Evolutionary conservation across 2,888 invertebrate genomes (phyloP).

Genomic region (Acleris literana): DNA sequence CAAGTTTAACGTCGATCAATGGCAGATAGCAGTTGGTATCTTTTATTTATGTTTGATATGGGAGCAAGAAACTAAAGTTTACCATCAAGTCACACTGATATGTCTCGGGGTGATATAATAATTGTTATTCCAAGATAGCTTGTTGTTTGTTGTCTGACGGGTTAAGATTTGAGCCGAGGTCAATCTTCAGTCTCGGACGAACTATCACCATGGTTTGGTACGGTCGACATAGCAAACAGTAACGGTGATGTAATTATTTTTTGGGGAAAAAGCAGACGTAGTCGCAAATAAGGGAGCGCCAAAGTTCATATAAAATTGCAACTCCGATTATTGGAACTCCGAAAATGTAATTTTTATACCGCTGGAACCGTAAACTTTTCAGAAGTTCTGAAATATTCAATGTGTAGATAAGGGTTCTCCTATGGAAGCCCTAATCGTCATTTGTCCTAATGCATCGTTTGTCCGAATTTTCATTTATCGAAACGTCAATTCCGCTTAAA

Average conservation of each 20-base stretch:
- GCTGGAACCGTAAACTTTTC: no score
- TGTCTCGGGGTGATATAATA: constrained; percentile 19
- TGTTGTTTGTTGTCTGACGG: constrained; percentile 27
- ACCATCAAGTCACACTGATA: constrained; percentile 16
- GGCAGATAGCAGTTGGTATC: constrained; percentile 24
- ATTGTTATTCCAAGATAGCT: constrained; percentile 20
- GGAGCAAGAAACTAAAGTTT: not conserved
- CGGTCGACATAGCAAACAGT: constrained; percentile 11
- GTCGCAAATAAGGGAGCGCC: no score
- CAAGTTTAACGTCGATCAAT: constrained; percentile 9
- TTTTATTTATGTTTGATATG: constrained; percentile 11
- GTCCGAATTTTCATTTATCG: no score
- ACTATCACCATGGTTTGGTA: constrained; percentile 22
- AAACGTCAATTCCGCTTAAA: no score
- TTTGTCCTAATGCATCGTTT: no score
- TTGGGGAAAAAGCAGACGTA: not conserved
- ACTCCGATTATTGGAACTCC: no score
- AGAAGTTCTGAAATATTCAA: no score
- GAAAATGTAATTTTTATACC: no score
- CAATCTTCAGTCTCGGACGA: constrained; percentile 18
- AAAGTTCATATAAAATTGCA: no score
- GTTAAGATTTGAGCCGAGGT: constrained; percentile 30
- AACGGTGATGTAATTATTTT: not conserved
- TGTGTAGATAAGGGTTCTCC: no score
- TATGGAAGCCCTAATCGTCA: no score